Conservation (phyloP, 2,888 invertebrate species). For the Dinocampus coccinellae region DNA sequence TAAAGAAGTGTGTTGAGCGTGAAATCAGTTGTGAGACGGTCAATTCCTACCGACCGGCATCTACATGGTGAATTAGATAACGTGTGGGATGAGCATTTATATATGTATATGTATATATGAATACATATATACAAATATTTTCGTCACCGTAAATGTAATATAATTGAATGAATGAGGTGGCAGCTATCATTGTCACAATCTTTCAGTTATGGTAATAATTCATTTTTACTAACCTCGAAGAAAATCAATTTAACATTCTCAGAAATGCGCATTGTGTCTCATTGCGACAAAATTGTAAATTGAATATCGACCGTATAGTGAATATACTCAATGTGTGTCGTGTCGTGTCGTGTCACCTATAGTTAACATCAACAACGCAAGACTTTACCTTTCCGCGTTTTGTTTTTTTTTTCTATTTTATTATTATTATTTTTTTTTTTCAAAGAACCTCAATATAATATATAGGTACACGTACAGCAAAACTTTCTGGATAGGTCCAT, state of each 20-base stretch:
- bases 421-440: too few relatives aligned
- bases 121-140: not conserved
- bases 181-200: conserved; percentile 3
- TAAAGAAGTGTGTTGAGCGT: conserved; percentile 48
- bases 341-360: conserved; percentile 60
- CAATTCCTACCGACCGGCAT: conserved; percentile 43
- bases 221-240: not conserved
- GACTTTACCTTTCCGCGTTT: conserved; percentile 27
- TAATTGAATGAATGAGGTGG: not conserved
- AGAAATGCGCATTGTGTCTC: conserved; percentile 29
- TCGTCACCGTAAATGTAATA: not conserved
- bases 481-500: conserved; percentile 25
- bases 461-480: not conserved
- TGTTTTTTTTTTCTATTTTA: too few relatives aligned
- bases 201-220: conserved; percentile 7
- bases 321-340: conserved; percentile 32
- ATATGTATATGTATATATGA: too few relatives aligned
- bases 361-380: conserved; percentile 47
- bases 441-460: conserved; percentile 6
- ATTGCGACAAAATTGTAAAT: conserved; percentile 66
- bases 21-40: conserved; percentile 55
- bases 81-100: not conserved
- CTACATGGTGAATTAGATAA: conserved; percentile 41
- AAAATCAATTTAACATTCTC: not conserved
- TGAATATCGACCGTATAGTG: conserved; percentile 63